Conservation (phyloP, 2,797 vertebrate genomes). For the Rhynchonycteris naso region DNA sequence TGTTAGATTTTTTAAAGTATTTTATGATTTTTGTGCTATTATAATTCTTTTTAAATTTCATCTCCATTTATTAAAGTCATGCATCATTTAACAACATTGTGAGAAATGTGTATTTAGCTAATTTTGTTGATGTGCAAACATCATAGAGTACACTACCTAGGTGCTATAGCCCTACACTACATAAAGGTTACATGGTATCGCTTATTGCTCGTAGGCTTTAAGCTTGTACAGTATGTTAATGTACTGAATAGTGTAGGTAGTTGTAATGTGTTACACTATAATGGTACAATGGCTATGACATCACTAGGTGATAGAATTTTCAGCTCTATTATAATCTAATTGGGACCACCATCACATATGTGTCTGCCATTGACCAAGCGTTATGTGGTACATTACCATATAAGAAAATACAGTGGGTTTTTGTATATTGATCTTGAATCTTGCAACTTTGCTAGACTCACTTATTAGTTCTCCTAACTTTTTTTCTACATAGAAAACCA, state of each 20-base stretch:
- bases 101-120: background rate
- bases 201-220: background rate
- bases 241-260: background rate
- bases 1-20: constrained; percentile 2
- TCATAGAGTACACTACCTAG: background rate
- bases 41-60: background rate
- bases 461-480: constrained; percentile 19
- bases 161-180: too few species aligned
- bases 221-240: background rate
- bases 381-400: background rate
- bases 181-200: background rate
- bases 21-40: background rate
- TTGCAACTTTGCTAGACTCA: background rate
- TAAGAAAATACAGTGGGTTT: constrained; percentile 30
- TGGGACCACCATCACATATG: background rate
- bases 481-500: constrained; percentile 11
- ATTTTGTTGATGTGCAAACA: background rate
- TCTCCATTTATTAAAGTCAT: background rate
- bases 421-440: constrained; percentile 5
- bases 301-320: background rate
- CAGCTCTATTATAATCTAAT: background rate
- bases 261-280: background rate
- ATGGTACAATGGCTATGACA: background rate
- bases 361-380: background rate
- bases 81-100: background rate